Percentiles rank a stretch among this genome's conserved stretches.
phyloP scores from a whole-genome alignment of 2,113 vertebrate genomes.

The Syrmaticus mikado region DNA sequence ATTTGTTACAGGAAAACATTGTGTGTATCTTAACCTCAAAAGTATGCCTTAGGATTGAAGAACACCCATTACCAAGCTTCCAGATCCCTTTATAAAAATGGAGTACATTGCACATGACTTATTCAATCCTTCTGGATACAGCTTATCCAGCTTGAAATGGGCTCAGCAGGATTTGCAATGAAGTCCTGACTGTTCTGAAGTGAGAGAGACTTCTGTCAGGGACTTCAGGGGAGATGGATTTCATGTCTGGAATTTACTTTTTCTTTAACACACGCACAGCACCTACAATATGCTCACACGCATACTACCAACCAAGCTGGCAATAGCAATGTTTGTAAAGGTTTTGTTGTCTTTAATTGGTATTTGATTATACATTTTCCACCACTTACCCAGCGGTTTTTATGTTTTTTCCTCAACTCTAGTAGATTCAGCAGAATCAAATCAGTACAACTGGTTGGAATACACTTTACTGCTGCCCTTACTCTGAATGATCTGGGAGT shows the following conservation, averaged over 20 bases:
- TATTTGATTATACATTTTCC: neutral
- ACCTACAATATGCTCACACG: fast-evolving
- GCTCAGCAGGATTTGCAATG: constrained; percentile 16
- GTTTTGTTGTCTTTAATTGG: neutral
- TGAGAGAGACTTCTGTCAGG: constrained; percentile 7
- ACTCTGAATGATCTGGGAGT: neutral
- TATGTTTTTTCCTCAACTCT: neutral
- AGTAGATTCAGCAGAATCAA: neutral
- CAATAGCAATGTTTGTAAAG: neutral
- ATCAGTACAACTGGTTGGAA: neutral
- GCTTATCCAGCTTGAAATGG: neutral
- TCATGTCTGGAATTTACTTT: constrained; percentile 4
- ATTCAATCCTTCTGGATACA: neutral
- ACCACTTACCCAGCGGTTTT: neutral
- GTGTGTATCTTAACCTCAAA: neutral
- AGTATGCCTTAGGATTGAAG: neutral
- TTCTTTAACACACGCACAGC: neutral
- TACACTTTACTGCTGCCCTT: neutral
- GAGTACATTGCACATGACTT: neutral
- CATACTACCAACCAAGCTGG: neutral
- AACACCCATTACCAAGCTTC: neutral
- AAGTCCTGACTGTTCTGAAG: constrained; percentile 15
- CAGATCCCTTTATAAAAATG: neutral
- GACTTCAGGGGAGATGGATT: neutral
- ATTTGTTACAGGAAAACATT: constrained; percentile 15